Conservation (phyloP, 2,888 invertebrate genomes). For the Catocala fraxini region DNA sequence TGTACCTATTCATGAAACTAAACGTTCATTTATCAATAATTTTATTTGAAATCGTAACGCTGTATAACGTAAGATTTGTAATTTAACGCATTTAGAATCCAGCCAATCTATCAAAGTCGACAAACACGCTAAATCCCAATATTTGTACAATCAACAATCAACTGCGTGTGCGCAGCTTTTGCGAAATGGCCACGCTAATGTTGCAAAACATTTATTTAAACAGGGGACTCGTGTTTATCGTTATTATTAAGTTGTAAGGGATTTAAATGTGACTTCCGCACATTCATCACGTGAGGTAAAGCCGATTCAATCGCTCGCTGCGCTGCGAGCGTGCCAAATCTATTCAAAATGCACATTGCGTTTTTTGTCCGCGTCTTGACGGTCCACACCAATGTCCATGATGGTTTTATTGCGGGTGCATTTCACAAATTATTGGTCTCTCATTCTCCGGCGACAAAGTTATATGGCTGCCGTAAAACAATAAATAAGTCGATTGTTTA, state of each 20-base stretch:
- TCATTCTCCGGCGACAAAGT: constrained; percentile 73
- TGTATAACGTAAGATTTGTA: constrained; percentile 7
- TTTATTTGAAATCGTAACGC: too few species aligned
- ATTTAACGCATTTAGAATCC: constrained; percentile 19
- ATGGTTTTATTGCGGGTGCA: constrained; percentile 83
- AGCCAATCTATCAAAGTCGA: constrained; percentile 74
- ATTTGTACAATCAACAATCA: constrained; percentile 70
- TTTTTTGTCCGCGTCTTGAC: constrained; percentile 55
- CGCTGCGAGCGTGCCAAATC: constrained; percentile 76
- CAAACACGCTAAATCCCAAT: constrained; percentile 74
- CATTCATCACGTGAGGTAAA: constrained; percentile 74
- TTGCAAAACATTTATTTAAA: constrained; percentile 81
- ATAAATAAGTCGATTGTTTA: constrained; percentile 83
- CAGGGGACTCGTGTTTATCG: constrained; percentile 81
- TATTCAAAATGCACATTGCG: constrained; percentile 64
- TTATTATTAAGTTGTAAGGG: constrained; percentile 84
- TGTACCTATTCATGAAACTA: too few species aligned
- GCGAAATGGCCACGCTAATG: constrained; percentile 77
- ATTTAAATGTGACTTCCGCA: constrained; percentile 79
- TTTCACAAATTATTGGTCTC: constrained; percentile 74
- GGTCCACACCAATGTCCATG: constrained; percentile 67
- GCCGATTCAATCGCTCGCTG: constrained; percentile 58
- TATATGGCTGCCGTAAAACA: constrained; percentile 84
- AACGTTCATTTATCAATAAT: too few species aligned
- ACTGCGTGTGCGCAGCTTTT: constrained; percentile 71